Percentiles rank a stretch among this genome's conserved stretches.
These are phyloP conservation scores for Solea senegalensis DNA, from an alignment of 2,113 vertebrate genomes.

Conservation along the genomic window DNA sequence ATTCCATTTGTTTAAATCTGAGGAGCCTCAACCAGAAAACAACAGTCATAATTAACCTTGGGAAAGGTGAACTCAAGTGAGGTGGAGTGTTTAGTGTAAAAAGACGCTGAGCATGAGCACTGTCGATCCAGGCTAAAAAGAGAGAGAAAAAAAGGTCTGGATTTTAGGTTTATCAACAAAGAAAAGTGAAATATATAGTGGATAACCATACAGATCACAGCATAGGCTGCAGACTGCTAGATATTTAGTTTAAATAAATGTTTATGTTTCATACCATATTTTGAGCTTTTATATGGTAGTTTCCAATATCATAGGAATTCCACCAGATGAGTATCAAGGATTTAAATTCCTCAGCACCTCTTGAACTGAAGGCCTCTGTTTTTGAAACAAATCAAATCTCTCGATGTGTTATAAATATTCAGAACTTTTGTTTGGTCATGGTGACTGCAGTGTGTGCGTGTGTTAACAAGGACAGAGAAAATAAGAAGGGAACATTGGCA, in stretches of 20 bases:
- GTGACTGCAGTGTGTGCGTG: neutral
- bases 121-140: neutral
- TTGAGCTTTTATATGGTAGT: neutral
- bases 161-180: neutral
- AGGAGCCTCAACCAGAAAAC: neutral
- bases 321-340: neutral
- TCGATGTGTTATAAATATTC: neutral
- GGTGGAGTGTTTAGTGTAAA: conserved; percentile 12
- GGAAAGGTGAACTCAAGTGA: conserved; percentile 2
- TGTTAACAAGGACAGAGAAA: neutral
- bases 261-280: neutral
- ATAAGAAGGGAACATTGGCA: conserved; percentile 39
- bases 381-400: neutral
- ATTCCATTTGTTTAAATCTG: too few relatives aligned
- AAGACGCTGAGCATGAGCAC: neutral
- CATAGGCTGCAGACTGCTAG: neutral
- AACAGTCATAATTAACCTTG: conserved; percentile 11
- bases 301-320: neutral
- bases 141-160: neutral
- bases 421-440: neutral
- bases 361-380: neutral
- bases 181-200: too few relatives aligned
- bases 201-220: conserved; percentile 4
- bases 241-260: neutral
- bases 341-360: neutral